Evolutionary conservation across 2,888 invertebrate genomes (phyloP).

Genomic region (Sinelater perroti): DNA sequence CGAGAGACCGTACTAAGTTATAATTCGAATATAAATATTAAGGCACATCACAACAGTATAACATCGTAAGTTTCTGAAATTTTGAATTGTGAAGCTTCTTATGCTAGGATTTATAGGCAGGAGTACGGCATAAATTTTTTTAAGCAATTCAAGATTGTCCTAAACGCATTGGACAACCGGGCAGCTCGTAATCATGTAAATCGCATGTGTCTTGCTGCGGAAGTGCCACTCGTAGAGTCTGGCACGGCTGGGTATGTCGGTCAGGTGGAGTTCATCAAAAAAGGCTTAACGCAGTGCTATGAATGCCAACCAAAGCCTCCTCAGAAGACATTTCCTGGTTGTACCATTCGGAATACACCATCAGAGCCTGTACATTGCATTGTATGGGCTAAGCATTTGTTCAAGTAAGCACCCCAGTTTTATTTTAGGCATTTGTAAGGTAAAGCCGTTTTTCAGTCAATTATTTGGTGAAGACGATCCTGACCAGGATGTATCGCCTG

Average conservation of each 20-base stretch:
- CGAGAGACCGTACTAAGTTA: conserved; percentile 87
- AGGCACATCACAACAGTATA: conserved; percentile 92
- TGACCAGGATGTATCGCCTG: conserved; percentile 98
- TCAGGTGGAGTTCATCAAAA: conserved; percentile 89
- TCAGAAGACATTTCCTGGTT: conserved; percentile 95
- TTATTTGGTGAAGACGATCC: conserved; percentile 97
- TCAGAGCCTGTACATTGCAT: conserved; percentile 99
- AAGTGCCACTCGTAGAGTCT: conserved; percentile 94
- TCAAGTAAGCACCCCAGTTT: conserved; percentile 74
- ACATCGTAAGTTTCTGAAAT: conserved; percentile 73
- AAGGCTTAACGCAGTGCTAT: conserved; percentile 92
- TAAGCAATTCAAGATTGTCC: conserved; percentile 87
- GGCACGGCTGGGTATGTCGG: conserved; percentile 98
- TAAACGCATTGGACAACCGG: conserved; percentile 97
- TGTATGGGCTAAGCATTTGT: conserved; percentile 99
- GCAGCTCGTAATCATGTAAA: conserved; percentile 98
- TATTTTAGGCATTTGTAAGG: neutral
- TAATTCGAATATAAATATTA: conserved; percentile 88
- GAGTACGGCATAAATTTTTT: conserved; percentile 93
- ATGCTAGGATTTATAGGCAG: conserved; percentile 67
- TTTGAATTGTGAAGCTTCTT: conserved; percentile 22
- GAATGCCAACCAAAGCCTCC: conserved; percentile 93
- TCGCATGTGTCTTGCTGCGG: conserved; percentile 95
- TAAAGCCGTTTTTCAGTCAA: conserved; percentile 76
- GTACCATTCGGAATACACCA: conserved; percentile 98